These are phyloP conservation scores for Dryadula phaetusa DNA, from an alignment of 2,888 invertebrate species.

Conservation along the genomic window DNA sequence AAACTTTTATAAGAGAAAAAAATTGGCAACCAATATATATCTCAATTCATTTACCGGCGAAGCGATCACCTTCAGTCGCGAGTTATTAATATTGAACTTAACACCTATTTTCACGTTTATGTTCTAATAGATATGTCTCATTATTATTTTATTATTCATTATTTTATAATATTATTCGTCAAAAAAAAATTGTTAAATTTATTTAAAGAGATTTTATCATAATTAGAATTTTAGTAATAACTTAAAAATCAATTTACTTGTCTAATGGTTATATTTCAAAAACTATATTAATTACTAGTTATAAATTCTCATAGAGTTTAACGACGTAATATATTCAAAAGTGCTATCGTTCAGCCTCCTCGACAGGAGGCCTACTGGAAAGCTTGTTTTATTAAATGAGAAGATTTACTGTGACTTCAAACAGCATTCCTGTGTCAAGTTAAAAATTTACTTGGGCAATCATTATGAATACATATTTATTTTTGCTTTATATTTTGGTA, in stretches of 20 bases:
- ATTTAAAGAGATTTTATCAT: neutral
- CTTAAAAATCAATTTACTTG: neutral
- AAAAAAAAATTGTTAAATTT: neutral
- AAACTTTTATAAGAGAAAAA: too few relatives aligned
- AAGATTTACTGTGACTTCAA: slow-evolving; percentile 43
- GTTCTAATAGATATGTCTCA: too few relatives aligned
- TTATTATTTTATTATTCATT: too few relatives aligned
- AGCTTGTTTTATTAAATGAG: slow-evolving; percentile 49
- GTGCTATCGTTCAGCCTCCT: slow-evolving; percentile 47
- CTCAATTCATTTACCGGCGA: too few relatives aligned
- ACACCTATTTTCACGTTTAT: too few relatives aligned
- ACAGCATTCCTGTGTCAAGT: slow-evolving; percentile 38
- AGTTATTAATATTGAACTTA: too few relatives aligned
- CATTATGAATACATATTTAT: neutral
- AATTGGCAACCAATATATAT: too few relatives aligned
- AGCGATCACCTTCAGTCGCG: too few relatives aligned
- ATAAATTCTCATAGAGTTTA: slow-evolving; percentile 48
- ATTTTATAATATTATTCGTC: too few relatives aligned
- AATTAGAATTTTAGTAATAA: neutral
- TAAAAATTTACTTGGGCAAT: slow-evolving; percentile 37
- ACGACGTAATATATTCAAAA: slow-evolving; percentile 44
- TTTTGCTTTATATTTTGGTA: neutral
- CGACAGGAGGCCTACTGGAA: slow-evolving; percentile 48
- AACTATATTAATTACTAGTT: slow-evolving; percentile 28
- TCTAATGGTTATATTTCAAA: slow-evolving; percentile 9